Base-by-base conservation (phyloP, 2,888 invertebrate genomes). In the Tigriopus californicus region DNA sequence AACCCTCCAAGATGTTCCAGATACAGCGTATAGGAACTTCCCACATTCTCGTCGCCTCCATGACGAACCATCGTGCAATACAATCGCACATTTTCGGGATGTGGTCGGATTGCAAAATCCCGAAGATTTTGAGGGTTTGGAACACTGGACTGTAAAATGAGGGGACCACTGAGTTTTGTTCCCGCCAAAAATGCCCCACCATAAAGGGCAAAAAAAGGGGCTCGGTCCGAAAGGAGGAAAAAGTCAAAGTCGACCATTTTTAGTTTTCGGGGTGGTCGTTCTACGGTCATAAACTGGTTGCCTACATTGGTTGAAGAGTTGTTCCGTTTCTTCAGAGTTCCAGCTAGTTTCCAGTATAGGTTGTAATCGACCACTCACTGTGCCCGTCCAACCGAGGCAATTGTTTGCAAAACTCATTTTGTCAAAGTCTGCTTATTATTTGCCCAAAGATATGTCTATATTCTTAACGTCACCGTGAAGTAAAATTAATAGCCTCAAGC, bases 61-160 rank as follows among this genome's bases (percentile, higher is more conserved):
- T 92, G 90, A 0, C 92, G 79, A 62, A 95, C 82, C 86, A 98
- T 95, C 59, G 97, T 98, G 75, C 98, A 98, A 74, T 95, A 92
- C 61, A 95, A 77, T 6, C 97, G 81, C 60, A 85, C 86, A 60
- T 82, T 81, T 62, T 81, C 80, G 24, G 80, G 76, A 1, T 92
- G 92, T 13, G 97, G 90, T 57, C 86, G 81, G 49, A 91, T 89
- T 41, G 95, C 94, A 75, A 95, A 95, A 64, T 87, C 85, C 60
- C 94, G 80, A 62, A 97, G 75, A 65, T 85, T 84, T 68, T 81
- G 81, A 15, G 82, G 77, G 70, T 90, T 87, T 48, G 97, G 97
- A 65, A 97, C 87, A 73, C 90, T 91, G 72, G 94, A 94, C 88
- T 95, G 67, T 11, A 67, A 66, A 56, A 58, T 62, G 60, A 41